phyloP scores from a whole-genome alignment of 2,113 vertebrate species.

The Hoplias malabaricus region DNA sequence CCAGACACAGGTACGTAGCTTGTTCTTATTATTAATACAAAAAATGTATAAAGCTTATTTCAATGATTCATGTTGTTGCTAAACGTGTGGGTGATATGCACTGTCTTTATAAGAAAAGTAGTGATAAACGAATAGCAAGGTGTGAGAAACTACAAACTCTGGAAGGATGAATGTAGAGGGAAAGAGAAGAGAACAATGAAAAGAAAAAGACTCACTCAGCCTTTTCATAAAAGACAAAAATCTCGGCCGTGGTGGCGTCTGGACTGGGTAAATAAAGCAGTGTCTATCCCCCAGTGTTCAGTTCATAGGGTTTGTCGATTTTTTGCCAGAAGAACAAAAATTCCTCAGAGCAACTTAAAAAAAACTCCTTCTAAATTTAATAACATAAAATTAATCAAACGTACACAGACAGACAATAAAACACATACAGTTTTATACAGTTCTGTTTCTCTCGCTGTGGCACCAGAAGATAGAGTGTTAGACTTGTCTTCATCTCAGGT shows the following conservation, averaged over 20 bases:
- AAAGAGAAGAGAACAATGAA: conserved; percentile 55
- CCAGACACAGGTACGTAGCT: conserved; percentile 73
- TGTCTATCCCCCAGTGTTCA: conserved; percentile 75
- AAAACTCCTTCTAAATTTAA: conserved; percentile 60
- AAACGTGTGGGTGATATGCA: conserved; percentile 30
- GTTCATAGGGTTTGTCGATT: conserved; percentile 85
- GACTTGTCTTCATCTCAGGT: conserved; percentile 81
- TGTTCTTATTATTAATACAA: conserved; percentile 63
- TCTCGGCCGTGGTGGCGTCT: conserved; percentile 74
- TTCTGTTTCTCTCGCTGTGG: conserved; percentile 59
- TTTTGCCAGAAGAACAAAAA: conserved; percentile 57
- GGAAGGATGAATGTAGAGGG: not conserved
- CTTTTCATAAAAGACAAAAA: conserved; percentile 69
- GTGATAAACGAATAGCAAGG: conserved; percentile 8
- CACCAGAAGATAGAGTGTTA: conserved; percentile 58
- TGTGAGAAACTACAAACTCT: conserved; percentile 7
- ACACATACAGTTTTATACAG: conserved; percentile 68
- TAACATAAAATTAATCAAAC: conserved; percentile 46
- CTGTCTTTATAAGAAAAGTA: not conserved
- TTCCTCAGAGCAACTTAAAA: conserved; percentile 45
- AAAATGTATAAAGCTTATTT: conserved; percentile 72
- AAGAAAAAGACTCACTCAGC: not conserved
- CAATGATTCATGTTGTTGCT: conserved; percentile 51
- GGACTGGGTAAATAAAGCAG: conserved; percentile 64
- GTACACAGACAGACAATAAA: conserved; percentile 61